A percentile compares a stretch with the other conserved stretches of the same genome.
phyloP scores from a whole-genome alignment of 2,888 invertebrate species.

The Syritta pipiens region DNA sequence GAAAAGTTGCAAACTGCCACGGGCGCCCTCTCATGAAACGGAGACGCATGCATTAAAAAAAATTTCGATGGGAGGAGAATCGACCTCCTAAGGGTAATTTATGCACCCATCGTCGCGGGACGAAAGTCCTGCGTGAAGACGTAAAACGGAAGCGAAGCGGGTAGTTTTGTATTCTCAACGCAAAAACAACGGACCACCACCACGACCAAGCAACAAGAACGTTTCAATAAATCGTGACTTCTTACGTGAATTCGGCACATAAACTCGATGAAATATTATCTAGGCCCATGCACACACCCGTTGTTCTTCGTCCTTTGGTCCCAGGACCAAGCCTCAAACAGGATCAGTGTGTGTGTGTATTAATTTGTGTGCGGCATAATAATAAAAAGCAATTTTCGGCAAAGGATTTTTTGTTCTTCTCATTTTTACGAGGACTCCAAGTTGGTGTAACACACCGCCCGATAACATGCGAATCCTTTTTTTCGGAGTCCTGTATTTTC shows the following conservation, averaged over 20 bases:
- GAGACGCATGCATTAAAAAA: slow-evolving; percentile 58
- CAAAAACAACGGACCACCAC: not conserved
- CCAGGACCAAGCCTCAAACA: slow-evolving; percentile 39
- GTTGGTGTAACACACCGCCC: slow-evolving; percentile 60
- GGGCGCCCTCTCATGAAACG: slow-evolving; percentile 37
- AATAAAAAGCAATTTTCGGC: slow-evolving; percentile 65
- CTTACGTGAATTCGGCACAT: slow-evolving; percentile 66
- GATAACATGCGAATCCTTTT: slow-evolving; percentile 60
- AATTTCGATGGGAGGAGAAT: no score
- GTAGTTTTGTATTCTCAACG: slow-evolving; percentile 10
- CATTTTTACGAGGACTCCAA: slow-evolving; percentile 50
- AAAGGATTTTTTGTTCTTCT: slow-evolving; percentile 32
- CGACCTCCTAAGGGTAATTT: slow-evolving; percentile 56
- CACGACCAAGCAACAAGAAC: slow-evolving; percentile 15
- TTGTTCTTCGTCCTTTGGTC: no score
- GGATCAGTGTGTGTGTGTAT: slow-evolving; percentile 14
- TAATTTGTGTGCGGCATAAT: slow-evolving; percentile 50
- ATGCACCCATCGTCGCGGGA: slow-evolving; percentile 32
- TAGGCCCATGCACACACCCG: slow-evolving; percentile 47
- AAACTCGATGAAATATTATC: slow-evolving; percentile 66
- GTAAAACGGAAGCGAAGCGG: no score
- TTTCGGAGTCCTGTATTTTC: no score
- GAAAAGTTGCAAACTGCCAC: slow-evolving; percentile 43
- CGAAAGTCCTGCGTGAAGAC: not conserved
- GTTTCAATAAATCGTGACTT: slow-evolving; percentile 62